These are phyloP conservation scores for Sciaenops ocellatus DNA, from an alignment of 2,797 vertebrate species.

Conservation along the genomic window DNA sequence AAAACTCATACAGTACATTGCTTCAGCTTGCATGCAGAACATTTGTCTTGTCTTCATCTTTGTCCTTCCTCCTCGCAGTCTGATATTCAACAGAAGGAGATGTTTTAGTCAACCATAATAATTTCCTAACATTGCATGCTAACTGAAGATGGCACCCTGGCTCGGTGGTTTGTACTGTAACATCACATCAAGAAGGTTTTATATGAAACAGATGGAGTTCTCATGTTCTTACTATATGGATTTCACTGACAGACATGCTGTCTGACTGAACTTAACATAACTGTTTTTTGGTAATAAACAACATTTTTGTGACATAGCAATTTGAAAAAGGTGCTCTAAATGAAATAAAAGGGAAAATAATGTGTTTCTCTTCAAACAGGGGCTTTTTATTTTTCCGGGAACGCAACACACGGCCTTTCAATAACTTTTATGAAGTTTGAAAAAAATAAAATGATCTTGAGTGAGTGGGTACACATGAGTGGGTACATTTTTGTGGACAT, in stretches of 20 bases:
- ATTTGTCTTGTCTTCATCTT: neutral
- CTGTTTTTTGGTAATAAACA: no score
- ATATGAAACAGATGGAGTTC: conserved; percentile 20
- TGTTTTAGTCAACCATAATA: conserved; percentile 4
- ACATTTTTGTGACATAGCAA: neutral
- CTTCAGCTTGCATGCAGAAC: conserved; percentile 7
- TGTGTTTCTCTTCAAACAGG: no score
- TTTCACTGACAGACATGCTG: neutral
- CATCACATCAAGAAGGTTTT: conserved; percentile 5
- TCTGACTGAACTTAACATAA: no score
- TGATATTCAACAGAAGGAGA: conserved; percentile 5
- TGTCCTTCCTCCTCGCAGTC: neutral
- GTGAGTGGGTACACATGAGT: neutral
- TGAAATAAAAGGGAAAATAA: neutral
- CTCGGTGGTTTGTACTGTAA: conserved; percentile 6
- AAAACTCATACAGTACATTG: neutral
- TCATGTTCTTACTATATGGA: neutral
- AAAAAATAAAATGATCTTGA: neutral
- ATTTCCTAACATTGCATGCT: conserved; percentile 1
- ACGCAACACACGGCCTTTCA: no score
- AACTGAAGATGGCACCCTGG: neutral
- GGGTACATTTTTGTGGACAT: neutral
- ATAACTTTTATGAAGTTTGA: neutral
- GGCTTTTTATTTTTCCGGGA: no score
- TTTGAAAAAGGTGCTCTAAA: neutral